Conservation (phyloP, 2,113 vertebrate species). For the Phyllostomus hastatus region DNA sequence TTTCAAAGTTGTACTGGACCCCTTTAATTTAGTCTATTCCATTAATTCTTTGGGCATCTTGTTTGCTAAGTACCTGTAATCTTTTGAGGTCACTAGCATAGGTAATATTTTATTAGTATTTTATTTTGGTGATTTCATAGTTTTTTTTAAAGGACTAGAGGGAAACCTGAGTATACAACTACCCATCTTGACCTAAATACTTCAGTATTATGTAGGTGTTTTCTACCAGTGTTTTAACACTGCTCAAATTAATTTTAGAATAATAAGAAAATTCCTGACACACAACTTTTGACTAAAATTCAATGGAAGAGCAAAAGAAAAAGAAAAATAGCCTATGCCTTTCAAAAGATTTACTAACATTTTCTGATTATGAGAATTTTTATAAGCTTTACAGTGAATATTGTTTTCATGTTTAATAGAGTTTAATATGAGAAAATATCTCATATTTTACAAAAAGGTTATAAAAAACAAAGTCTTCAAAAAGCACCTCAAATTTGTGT, state of each 20-base stretch:
- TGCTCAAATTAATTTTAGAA: neutral
- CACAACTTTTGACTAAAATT: neutral
- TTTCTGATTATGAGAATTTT: neutral
- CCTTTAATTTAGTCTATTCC: neutral
- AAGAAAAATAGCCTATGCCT: neutral
- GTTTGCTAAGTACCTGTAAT: neutral
- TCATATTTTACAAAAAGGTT: conserved; percentile 6
- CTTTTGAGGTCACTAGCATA: neutral
- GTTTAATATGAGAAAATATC: neutral
- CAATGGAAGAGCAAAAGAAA: neutral
- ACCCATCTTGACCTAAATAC: neutral
- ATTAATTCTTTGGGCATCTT: neutral
- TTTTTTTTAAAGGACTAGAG: neutral
- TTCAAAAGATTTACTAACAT: neutral
- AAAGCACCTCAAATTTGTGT: neutral
- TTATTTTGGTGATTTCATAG: neutral
- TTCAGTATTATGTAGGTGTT: neutral
- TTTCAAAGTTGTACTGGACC: neutral
- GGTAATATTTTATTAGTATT: neutral
- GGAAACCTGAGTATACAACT: neutral
- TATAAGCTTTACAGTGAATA: neutral
- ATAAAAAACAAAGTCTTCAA: neutral
- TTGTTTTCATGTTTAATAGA: neutral
- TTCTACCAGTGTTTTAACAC: neutral
- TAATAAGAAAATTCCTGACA: neutral